Conservation (phyloP, 2,113 vertebrate species). For the Speoplatyrhinus poulsoni region DNA sequence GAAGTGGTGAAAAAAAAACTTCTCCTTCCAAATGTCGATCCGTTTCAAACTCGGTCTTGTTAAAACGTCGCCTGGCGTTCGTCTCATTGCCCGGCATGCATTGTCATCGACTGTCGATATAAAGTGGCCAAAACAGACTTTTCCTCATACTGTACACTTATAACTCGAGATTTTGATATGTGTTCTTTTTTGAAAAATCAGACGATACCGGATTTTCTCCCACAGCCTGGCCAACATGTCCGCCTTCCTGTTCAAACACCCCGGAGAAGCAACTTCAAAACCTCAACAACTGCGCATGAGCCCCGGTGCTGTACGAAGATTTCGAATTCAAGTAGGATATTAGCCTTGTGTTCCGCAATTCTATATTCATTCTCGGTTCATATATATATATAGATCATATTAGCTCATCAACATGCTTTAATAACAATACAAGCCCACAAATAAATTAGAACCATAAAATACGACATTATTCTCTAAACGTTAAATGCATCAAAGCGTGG, state of each 20-base stretch:
- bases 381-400: background rate
- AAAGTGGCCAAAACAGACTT: background rate
- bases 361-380: background rate
- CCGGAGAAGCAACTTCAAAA: conserved; percentile 68
- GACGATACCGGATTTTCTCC: conserved; percentile 74
- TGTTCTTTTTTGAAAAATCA: conserved; percentile 56
- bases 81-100: conserved; percentile 32
- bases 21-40: conserved; percentile 70
- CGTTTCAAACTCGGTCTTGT: conserved; percentile 62
- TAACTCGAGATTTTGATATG: conserved; percentile 20
- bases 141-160: background rate
- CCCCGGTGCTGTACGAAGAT: conserved; percentile 17
- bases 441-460: no score
- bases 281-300: conserved; percentile 75
- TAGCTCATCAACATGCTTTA: no score
- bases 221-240: conserved; percentile 86
- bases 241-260: conserved; percentile 93
- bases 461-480: no score
- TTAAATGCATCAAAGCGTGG: no score
- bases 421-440: no score
- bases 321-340: background rate
- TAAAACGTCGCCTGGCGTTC: conserved; percentile 40
- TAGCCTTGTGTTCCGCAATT: no score
- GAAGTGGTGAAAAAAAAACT: conserved; percentile 78
- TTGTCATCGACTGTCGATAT: conserved; percentile 34